Evolutionary conservation across 2,797 vertebrate genomes (phyloP), one percentile per base, ranked within the genome.

Genomic region (Phrynocephalus vlangalii): DNA sequence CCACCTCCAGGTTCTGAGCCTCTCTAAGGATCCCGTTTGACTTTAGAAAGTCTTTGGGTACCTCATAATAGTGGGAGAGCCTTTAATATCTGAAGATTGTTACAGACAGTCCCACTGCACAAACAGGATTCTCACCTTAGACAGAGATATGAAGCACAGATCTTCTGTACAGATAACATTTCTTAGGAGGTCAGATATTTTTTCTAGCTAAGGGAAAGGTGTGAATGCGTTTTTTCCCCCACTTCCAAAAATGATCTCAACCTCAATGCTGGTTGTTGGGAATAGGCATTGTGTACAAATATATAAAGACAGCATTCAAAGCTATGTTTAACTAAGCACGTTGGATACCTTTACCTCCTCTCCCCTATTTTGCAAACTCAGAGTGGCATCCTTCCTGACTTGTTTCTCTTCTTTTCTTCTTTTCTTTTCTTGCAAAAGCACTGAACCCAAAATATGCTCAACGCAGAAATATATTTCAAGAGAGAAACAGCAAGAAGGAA

Each of bases 111-210:
- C 52, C 52, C 52, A 56, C 52, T 56, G 52, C 52, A 56, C 52
- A 56, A 56, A 56, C 52, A 11, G 52, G 52, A 56, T 56, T 56
- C 52, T 13, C 2, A 56, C 52, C 52, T 10, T 56, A 56, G 52
- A 56, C 52, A 56, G 52, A 56, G 52, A 56, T 56, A 56, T 56
- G 52, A 10, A 13, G 13, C 52, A 15, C 52, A 10, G 9, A 10
- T 56, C 52, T 56, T 56, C 52, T 13, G 13, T 56, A 56, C 13
- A 56, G 52, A 56, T 56, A 56, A 56, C 52, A 56, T 56, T 56
- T 56, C 87, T 88, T 87, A 63, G 84, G 26, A 90, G 52, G 28
- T 93, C 83, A 83, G 83, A 78, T 0, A 44, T 88, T 90, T 93
- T 91, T 88, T 90, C 89, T 70, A 33, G 84, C 90, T 66, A 86